phyloP scores from a whole-genome alignment of 92 coral and sea anemone species.

The Phymanthus crucifer region DNA sequence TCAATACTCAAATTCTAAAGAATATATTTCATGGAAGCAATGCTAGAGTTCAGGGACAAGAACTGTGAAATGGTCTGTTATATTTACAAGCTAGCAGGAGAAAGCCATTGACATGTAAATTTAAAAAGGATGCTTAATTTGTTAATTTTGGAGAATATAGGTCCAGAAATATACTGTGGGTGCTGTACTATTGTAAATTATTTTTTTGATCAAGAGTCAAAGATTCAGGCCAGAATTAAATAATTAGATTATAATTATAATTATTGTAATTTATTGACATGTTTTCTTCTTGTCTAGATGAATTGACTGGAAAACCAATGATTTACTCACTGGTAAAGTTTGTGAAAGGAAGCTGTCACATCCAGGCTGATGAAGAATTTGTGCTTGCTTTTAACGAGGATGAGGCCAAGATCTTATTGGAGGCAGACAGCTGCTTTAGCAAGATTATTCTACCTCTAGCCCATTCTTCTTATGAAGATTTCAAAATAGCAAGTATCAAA shows the following conservation, averaged over 20 bases:
- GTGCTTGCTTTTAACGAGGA: neutral
- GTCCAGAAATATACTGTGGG: neutral
- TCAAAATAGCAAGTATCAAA: conserved; percentile 15
- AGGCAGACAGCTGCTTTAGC: conserved; percentile 31
- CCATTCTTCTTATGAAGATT: conserved; percentile 17
- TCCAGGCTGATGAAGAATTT: conserved; percentile 4
- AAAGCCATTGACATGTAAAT: neutral
- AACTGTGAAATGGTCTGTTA: too few species aligned
- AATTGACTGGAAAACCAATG: conserved; percentile 13
- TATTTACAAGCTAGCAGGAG: neutral
- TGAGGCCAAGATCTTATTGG: conserved; percentile 4
- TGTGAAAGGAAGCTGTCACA: conserved; percentile 12
- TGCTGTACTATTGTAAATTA: too few species aligned
- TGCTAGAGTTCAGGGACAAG: too few species aligned
- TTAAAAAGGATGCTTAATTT: neutral
- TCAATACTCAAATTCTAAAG: too few species aligned
- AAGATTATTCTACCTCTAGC: conserved; percentile 16
- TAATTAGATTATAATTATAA: neutral
- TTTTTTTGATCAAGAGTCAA: too few species aligned
- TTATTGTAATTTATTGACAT: neutral
- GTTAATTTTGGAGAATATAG: neutral
- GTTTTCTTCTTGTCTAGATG: neutral
- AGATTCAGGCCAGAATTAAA: too few species aligned
- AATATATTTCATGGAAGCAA: too few species aligned
- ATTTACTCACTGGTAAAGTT: conserved; percentile 6